Conservation (phyloP, 2,888 invertebrate genomes). For the Phortica magna region DNA sequence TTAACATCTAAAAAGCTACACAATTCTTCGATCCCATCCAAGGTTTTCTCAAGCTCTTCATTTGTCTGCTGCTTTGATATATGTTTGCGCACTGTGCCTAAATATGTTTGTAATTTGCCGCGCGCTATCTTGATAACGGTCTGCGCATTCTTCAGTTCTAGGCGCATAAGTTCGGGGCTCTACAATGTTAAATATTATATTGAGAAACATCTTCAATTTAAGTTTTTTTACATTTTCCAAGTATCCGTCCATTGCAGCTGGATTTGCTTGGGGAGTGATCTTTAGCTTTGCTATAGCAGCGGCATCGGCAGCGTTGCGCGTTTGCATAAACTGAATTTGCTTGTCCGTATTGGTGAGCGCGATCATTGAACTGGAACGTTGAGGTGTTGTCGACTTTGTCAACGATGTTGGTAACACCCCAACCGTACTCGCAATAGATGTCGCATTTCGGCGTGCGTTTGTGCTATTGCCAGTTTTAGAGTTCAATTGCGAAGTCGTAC, state of each 20-base stretch:
- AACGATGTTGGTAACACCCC: not conserved
- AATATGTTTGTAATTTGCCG: constrained; percentile 77
- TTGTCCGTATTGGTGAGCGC: constrained; percentile 59
- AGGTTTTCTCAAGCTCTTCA: constrained; percentile 74
- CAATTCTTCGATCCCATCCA: constrained; percentile 79
- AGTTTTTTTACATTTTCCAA: constrained; percentile 73
- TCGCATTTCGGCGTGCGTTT: constrained; percentile 9
- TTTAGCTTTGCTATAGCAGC: constrained; percentile 69
- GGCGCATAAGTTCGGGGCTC: constrained; percentile 77
- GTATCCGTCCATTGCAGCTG: constrained; percentile 77
- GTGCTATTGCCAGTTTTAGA: constrained; percentile 37
- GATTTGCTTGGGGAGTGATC: constrained; percentile 58
- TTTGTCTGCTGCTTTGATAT: constrained; percentile 62
- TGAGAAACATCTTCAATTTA: not conserved
- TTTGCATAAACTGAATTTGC: constrained; percentile 68
- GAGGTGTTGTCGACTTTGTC: not conserved
- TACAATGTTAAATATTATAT: constrained; percentile 48
- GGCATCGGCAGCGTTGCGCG: constrained; percentile 67
- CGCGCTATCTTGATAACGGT: constrained; percentile 78
- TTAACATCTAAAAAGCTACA: constrained; percentile 75
- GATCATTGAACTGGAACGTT: constrained; percentile 18
- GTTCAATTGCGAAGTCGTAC: constrained; percentile 57
- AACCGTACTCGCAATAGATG: not conserved
- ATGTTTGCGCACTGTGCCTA: constrained; percentile 75
- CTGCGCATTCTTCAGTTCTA: constrained; percentile 78